Evolutionary conservation across 2,113 vertebrate genomes (phyloP).

Genomic region (Leuciscus idus): DNA sequence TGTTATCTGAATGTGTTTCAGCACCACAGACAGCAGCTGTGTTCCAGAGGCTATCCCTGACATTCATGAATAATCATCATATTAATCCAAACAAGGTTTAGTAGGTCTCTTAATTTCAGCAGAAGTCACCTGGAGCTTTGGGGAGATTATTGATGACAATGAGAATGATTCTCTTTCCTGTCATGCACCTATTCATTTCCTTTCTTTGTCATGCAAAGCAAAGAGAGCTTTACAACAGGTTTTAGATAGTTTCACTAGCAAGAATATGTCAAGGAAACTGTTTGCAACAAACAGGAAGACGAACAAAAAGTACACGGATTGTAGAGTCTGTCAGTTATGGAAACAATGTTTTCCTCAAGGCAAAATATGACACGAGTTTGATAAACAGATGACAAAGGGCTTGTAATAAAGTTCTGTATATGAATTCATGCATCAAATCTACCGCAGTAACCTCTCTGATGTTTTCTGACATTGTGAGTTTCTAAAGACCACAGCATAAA

Average conservation of each 20-base stretch:
- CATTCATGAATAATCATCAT: constrained; percentile 19
- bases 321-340: constrained; percentile 16
- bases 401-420: constrained; percentile 28
- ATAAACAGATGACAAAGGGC: constrained; percentile 27
- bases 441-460: background rate
- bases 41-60: background rate
- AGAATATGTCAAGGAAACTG: background rate
- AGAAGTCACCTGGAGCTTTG: constrained; percentile 28
- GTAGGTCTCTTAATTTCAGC: constrained; percentile 3
- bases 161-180: background rate
- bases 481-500: constrained; percentile 18
- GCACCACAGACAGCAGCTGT: constrained; percentile 45
- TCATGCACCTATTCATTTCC: background rate
- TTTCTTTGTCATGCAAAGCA: background rate
- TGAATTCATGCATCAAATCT: background rate
- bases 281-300: background rate
- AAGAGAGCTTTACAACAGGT: background rate
- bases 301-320: constrained; percentile 23
- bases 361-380: constrained; percentile 11
- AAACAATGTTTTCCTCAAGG: background rate
- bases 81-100: constrained; percentile 6
- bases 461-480: constrained; percentile 7
- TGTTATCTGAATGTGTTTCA: constrained; percentile 34
- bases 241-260: background rate
- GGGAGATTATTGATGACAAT: background rate